Evolutionary conservation across 2,888 invertebrate species (phyloP), one percentile per base, ranked within the genome.

Genomic region (Scrobipalpa costella): DNA sequence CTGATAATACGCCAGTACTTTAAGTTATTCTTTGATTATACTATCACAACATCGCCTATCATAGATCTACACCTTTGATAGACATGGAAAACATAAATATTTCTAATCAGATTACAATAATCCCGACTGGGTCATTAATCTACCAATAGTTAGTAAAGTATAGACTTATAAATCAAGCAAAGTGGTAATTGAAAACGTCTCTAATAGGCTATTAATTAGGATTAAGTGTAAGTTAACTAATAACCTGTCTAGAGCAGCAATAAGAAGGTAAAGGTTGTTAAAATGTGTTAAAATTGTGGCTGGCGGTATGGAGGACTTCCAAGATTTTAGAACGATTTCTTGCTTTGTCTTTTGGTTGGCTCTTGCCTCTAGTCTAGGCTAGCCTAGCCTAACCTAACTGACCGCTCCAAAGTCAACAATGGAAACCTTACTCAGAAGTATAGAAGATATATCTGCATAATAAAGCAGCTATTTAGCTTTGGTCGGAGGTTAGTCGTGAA

Each of bases 141-240:
- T 83, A 75, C 71, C 69, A 78, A 81, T 78, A 77, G 67, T 79
- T 78, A 76, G 74, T 74, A 75, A 74, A 72, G 70, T 74, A 73
- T 72, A 71, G 69, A 69, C 66, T 67, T 72, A 87, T 90, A 88
- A 89, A 90, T 90, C 88, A 87, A 81, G 74, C 68, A 66, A 69
- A 79, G 74, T 83, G 78, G 83, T 88, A 88, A 90, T 90, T 88
- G 90, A 90, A 90, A 82, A 85, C 76, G 85, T 82, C 83, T 74
- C 84, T 88, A 88, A 89, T 85, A 86, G 84, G 67, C 87, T 77
- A 90, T 90, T 88, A 88, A 89, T 90, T 84, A 87, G 87, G 81
- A 84, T 87, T 88, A 86, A 78, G 78, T 76, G 83, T 73, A 75
- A 80, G 80, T 80, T 84, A 84, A 88, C 78, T 76, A 83, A 85